phyloP scores from a whole-genome alignment of 2,888 invertebrate species.

The Orchesellides sinensis region DNA sequence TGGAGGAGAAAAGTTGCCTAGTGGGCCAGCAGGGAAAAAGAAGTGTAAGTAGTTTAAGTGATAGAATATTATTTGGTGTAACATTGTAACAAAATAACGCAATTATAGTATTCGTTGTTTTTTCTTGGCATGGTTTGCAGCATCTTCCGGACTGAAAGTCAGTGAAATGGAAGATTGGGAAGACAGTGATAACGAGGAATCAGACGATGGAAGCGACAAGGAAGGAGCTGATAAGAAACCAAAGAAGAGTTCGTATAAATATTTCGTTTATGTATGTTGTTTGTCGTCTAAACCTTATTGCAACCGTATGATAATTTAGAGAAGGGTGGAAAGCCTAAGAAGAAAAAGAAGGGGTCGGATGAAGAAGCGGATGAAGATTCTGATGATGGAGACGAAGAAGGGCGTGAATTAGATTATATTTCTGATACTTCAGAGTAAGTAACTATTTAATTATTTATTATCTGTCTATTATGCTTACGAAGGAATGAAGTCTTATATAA shows the following conservation, averaged over 20 bases:
- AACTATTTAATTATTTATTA: too few species aligned
- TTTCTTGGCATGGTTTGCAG: slow-evolving; percentile 8
- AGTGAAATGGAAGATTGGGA: slow-evolving; percentile 90
- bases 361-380: slow-evolving; percentile 97
- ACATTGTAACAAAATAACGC: neutral
- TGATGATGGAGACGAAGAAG: slow-evolving; percentile 98
- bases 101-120: neutral
- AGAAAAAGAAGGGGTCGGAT: slow-evolving; percentile 89
- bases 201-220: slow-evolving; percentile 82
- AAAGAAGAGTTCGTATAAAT: slow-evolving; percentile 79
- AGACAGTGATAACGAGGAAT: slow-evolving; percentile 84
- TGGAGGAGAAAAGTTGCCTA: slow-evolving; percentile 81
- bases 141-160: slow-evolving; percentile 84
- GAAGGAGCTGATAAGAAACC: slow-evolving; percentile 80
- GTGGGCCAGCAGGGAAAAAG: slow-evolving; percentile 78
- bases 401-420: slow-evolving; percentile 95
- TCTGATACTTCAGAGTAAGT: slow-evolving; percentile 86
- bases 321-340: slow-evolving; percentile 76
- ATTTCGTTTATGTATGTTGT: neutral
- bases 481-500: neutral
- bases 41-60: slow-evolving; percentile 31
- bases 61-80: neutral
- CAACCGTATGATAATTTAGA: slow-evolving; percentile 41
- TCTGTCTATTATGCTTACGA: neutral
- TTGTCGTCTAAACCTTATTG: too few species aligned